Evolutionary conservation across 2,113 vertebrate species (phyloP), one percentile per base, ranked within the genome.

Genomic region (Eptesicus fuscus): DNA sequence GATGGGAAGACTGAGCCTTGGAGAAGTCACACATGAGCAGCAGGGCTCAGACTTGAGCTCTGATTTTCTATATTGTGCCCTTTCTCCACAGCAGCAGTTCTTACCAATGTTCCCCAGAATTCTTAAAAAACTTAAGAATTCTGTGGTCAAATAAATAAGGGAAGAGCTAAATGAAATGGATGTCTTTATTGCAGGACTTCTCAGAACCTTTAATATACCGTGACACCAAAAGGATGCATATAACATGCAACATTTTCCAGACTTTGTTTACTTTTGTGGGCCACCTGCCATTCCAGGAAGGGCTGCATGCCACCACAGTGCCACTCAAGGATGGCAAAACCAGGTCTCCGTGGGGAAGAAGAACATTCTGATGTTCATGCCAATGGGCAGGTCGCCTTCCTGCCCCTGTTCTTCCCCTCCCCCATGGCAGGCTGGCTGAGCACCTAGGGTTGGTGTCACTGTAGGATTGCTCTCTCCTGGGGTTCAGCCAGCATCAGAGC

Each of bases 161-260:
- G 40, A 76, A 65, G 53, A 44, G 44, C n/a, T 44, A 22, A 83
- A 59, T 8, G 30, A 74, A 79, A 93, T 22, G 9, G 9, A 1
- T 13, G 5, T 74, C 53, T 78, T 73, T 12, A 71, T 22, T 20
- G 32, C 11, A 67, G 37, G 53, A 47, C 40, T 78, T 69, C 76
- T 74, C 35, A 30, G 61, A 70, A 12, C 13, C 42, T 92, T 80
- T 51, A 28, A 22, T 18, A 9, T 11, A 30, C n/a, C 14, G 4
- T 7, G 2, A 12, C 7, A 32, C 18, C 56, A 65, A 42, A 71
- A 3, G 37, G 25, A 18, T 9, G 16, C 8, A 4, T 7, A 5
- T 0, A 30, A 40, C 0, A 0, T 16, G 40, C 12, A 53, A 3
- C 35, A 12, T 32, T 59, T 53, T 17, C 6, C 22, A 35, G 79